Evolutionary conservation across 2,888 invertebrate genomes (phyloP), one percentile per base, ranked within the genome.

Genomic region (Rhynchonema sp.): DNA sequence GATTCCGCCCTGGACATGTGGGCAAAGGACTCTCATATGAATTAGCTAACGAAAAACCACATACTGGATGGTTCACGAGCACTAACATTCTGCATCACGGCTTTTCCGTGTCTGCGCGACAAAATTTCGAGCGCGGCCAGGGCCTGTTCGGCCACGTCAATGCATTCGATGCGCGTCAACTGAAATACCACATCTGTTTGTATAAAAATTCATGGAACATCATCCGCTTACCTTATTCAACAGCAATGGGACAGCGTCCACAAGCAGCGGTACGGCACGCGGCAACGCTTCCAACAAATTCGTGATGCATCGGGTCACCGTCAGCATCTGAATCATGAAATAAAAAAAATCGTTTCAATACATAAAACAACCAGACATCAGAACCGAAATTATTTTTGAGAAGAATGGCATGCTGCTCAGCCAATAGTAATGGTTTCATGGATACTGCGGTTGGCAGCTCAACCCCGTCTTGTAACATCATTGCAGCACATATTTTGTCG

Each of bases 241-340:
- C 77, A 98, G 91, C 1, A 89, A 87, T 1, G 98, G 96, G 61
- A 98, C 89, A 1, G 94, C 94, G 70, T 96, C 88, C 1, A 92
- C 88, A 17, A 98, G 91, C 1, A 94, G 87, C 23, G 76, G 73
- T 46, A 92, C 90, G 2, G 94, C 92, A 62, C 98, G 82, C 0
- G 98, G 98, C 66, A 98, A 74, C 0, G 96, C 92, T 76, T 98
- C 98, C 83, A 98, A 84, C 92, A 98, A 94, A 77, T 98, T 98
- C 0, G 94, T 94, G 49, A 98, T 80, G 1, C 96, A 96, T 53
- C 98, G 85, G 72, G 94, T 94, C 0, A 49, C 49, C n/a, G 49
- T 49, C 3, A 49, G 49, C 9, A 13, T 49, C 49, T 49, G 49
- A 49, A 49, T 20, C 38, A 38, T 20, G 13, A 38, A 9, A 9